Evolutionary conservation across 2,797 vertebrate species (phyloP), one percentile per base, ranked within the genome.

Genomic region (Rhyacichthys aspro): DNA sequence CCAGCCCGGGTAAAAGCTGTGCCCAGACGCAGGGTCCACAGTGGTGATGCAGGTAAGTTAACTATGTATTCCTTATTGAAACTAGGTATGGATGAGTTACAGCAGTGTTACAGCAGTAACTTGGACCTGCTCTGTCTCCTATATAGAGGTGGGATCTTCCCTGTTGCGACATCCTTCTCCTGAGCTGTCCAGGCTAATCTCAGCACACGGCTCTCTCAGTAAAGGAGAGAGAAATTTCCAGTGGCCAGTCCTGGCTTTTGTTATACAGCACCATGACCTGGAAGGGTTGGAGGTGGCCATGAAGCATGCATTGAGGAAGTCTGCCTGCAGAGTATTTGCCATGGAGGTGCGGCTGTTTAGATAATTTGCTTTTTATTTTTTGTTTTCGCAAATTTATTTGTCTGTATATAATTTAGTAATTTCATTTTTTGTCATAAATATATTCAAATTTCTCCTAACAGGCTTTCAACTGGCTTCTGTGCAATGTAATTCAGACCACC

Each of bases 391-490:
- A 32, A 32, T 37, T 3, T 41, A 11, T n/a, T 41, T n/a, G 38
- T 41, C 38, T n/a, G 38, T 41, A 41, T 12, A 41, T 28, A 28
- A 28, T 28, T 28, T 6, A 28, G 23, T 28, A 2, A 28, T 28
- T 28, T 28, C 23, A 5, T 32, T 69, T 56, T 57, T 54, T 39
- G 2, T 0, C 23, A 14, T 11, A 7, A 53, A 61, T 42, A 34
- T 34, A 11, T 56, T 42, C 46, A 36, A 3, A 1, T 70, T 18
- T 53, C 17, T 63, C 66, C 78, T 38, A 12, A 72, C 79, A 99
- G 97, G 97, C 98, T 9, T 99, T 99, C 90, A 99, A 99, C 84
- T 99, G 98, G 98, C 94, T 99, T 59, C 92, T 99, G 42, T 99
- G 98, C 83, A 99, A 98, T n/a, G 98, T 99, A 77, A 98, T 99